Percentiles rank a stretch among this genome's conserved stretches.
Conservation (phyloP, 2,888 invertebrate species). For the Cephus spinipes region DNA sequence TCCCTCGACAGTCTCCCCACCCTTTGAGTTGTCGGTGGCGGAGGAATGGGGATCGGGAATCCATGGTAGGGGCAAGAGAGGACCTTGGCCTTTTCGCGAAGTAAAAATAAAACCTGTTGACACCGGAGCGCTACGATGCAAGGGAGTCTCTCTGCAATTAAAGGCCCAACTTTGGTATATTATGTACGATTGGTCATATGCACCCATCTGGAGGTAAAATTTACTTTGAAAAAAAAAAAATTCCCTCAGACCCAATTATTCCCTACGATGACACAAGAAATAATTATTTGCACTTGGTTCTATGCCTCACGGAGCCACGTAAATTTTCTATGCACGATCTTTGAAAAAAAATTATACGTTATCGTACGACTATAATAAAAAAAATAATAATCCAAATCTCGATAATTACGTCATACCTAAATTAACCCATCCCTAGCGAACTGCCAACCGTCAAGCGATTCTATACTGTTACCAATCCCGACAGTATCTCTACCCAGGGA, state of each 20-base stretch:
- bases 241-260: background rate
- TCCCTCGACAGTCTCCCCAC: slow-evolving; percentile 37
- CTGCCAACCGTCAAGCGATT: background rate
- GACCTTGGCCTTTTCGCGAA: slow-evolving; percentile 61
- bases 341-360: background rate
- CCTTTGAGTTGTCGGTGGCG: slow-evolving; percentile 22
- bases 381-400: background rate
- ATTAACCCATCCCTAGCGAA: background rate
- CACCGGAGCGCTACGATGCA: slow-evolving; percentile 56
- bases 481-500: background rate
- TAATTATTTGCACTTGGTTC: background rate
- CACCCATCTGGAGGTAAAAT: background rate
- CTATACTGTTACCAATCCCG: background rate
- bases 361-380: background rate
- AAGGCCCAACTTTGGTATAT: slow-evolving; percentile 14
- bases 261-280: background rate
- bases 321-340: background rate
- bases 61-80: slow-evolving; percentile 48
- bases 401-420: background rate
- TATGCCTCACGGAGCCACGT: background rate
- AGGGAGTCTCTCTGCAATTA: slow-evolving; percentile 38
- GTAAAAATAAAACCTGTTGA: slow-evolving; percentile 62
- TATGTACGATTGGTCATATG: background rate
- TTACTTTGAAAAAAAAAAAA: background rate
- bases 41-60: slow-evolving; percentile 22